These are phyloP conservation scores for Callyntrura sp. DNA, from an alignment of 2,888 invertebrate genomes.

Conservation along the genomic window DNA sequence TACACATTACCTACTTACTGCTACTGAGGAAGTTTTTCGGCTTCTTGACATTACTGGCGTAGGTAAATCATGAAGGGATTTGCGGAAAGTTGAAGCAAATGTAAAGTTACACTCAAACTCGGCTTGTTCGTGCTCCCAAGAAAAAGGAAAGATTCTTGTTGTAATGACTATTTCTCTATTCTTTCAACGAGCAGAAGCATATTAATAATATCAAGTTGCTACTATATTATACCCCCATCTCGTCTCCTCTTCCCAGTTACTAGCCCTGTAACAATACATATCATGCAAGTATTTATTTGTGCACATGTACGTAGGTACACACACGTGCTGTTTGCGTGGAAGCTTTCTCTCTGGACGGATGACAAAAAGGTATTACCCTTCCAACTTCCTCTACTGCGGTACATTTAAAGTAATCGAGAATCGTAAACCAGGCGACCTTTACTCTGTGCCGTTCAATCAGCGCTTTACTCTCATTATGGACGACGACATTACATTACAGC, in stretches of 20 bases:
- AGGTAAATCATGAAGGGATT: slow-evolving; percentile 51
- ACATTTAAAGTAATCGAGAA: too few relatives aligned
- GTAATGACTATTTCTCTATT: neutral
- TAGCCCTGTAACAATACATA: too few relatives aligned
- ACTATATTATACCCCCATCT: too few relatives aligned
- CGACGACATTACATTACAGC: slow-evolving; percentile 9
- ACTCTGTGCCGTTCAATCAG: slow-evolving; percentile 36
- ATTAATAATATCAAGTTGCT: too few relatives aligned
- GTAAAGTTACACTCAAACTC: slow-evolving; percentile 48
- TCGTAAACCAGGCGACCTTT: too few relatives aligned
- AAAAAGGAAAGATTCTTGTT: slow-evolving; percentile 17
- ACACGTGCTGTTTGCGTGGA: too few relatives aligned
- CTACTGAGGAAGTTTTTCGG: slow-evolving; percentile 38
- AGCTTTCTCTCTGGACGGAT: too few relatives aligned
- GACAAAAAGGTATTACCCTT: too few relatives aligned
- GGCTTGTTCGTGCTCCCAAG: slow-evolving; percentile 37
- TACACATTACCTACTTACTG: slow-evolving; percentile 22
- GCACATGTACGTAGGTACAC: too few relatives aligned
- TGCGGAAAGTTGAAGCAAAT: slow-evolving; percentile 47
- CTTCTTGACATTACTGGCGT: slow-evolving; percentile 48
- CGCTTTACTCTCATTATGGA: slow-evolving; percentile 52
- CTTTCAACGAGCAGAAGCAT: neutral
- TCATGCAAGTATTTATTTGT: too few relatives aligned
- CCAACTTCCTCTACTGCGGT: too few relatives aligned
- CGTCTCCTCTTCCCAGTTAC: too few relatives aligned